Evolutionary conservation across 2,113 vertebrate genomes (phyloP), one percentile per base, ranked within the genome.

Genomic region (Scomber scombrus): DNA sequence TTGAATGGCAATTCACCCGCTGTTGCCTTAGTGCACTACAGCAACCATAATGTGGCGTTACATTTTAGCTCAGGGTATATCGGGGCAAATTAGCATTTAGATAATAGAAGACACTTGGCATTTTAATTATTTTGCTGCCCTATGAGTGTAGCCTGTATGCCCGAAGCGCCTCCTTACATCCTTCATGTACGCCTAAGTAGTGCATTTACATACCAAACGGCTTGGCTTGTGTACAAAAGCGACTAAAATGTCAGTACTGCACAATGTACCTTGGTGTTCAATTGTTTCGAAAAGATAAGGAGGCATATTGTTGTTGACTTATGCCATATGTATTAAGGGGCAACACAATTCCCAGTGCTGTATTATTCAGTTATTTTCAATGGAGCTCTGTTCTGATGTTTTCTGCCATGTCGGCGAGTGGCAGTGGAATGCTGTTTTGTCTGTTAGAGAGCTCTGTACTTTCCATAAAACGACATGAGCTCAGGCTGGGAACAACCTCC

Each of bases 121-220:
- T 91, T 93, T 92, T 91, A 93, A 94, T 94, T 92, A 91, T 88
- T 89, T 87, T 73, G 69, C 86, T 91, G 92, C 81, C 91, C 91
- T 93, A 43, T 82, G 85, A 90, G 85, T 85, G 73, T 83, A 80
- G 80, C 68, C 40, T 88, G 90, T 89, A 72, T 81, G 88, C 91
- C 86, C 70, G 57, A 3, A 90, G 93, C 88, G 8, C 84, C 84
- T 78, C 81, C 64, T 87, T 88, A 80, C 86, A 85, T 89, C 79
- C 78, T 87, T 80, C 81, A 78, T 83, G 87, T 89, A 63, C 13
- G 81, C 63, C 78, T 89, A 89, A 88, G 80, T 92, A 81, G 71
- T 60, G 55, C 78, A 90, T 93, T 93, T 92, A 84, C 85, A 88
- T 86, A 89, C 78, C 75, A 89, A 92, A 85, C 74, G 29, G 66